These are phyloP conservation scores for Odontomyia ornata DNA, from an alignment of 2,888 invertebrate genomes.

Conservation along the genomic window DNA sequence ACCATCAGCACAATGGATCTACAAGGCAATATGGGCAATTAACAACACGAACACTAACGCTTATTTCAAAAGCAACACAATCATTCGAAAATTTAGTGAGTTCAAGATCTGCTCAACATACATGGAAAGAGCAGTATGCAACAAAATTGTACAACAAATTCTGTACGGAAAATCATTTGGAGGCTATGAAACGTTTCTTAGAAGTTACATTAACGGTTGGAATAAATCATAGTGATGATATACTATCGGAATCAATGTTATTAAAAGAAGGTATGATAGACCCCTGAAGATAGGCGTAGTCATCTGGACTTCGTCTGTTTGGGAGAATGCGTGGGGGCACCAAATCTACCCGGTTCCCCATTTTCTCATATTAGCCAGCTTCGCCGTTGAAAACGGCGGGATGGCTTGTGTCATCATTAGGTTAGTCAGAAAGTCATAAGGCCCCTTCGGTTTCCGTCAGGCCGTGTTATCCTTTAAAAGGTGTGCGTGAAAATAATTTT, in stretches of 20 bases:
- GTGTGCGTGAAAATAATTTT: no score
- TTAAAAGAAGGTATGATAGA: constrained; percentile 95
- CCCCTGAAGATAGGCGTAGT: no score
- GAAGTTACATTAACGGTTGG: constrained; percentile 85
- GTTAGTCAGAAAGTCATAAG: no score
- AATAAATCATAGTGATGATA: constrained; percentile 53
- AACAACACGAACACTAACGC: constrained; percentile 85
- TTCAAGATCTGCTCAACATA: constrained; percentile 80
- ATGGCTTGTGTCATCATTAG: no score
- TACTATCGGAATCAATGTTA: constrained; percentile 72
- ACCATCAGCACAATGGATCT: constrained; percentile 97
- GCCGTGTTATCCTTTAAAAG: no score
- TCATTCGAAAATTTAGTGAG: constrained; percentile 90
- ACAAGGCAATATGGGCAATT: constrained; percentile 78
- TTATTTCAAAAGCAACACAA: constrained; percentile 93
- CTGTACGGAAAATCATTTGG: constrained; percentile 80
- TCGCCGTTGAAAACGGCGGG: no score
- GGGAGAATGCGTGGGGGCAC: no score
- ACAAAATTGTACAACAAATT: constrained; percentile 84
- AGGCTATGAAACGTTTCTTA: constrained; percentile 83
- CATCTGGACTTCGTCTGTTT: no score
- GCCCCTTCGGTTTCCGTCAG: no score
- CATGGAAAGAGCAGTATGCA: constrained; percentile 93
- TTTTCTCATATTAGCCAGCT: no score
- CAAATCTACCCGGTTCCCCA: no score